These are phyloP conservation scores for Mormyrus hasselquistii DNA, from an alignment of 2,797 vertebrate genomes.

Conservation along the genomic window DNA sequence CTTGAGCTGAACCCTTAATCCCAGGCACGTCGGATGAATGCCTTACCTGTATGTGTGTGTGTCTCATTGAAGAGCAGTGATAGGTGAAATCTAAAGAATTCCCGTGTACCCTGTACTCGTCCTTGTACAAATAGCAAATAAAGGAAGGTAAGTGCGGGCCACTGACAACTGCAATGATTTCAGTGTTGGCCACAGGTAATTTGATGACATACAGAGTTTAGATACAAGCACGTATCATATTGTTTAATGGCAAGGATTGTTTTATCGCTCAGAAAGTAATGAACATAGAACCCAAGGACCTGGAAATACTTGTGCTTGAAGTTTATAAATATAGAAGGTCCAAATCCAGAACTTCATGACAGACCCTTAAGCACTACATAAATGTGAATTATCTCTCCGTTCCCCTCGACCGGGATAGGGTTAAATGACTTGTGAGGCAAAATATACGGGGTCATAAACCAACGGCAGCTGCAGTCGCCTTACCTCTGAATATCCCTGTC, in stretches of 20 bases:
- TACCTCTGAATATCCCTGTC: conserved; percentile 19
- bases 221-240: neutral
- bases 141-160: neutral
- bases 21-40: neutral
- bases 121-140: neutral
- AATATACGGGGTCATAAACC: conserved; percentile 11
- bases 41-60: neutral
- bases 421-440: conserved; percentile 6
- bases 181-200: neutral
- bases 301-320: neutral
- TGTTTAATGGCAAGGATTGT: neutral
- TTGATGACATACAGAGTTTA: neutral
- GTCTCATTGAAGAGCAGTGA: neutral
- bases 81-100: neutral
- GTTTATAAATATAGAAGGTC: neutral
- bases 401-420: neutral
- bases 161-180: neutral
- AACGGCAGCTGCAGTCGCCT: conserved; percentile 8
- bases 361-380: neutral
- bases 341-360: neutral
- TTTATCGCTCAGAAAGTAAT: neutral
- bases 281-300: neutral
- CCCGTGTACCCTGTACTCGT: neutral
- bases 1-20: neutral
- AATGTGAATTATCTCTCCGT: conserved; percentile 12